A percentile compares a stretch with the other conserved stretches of the same genome.
Conservation (phyloP, 2,888 invertebrate species). For the Blera fallax region DNA sequence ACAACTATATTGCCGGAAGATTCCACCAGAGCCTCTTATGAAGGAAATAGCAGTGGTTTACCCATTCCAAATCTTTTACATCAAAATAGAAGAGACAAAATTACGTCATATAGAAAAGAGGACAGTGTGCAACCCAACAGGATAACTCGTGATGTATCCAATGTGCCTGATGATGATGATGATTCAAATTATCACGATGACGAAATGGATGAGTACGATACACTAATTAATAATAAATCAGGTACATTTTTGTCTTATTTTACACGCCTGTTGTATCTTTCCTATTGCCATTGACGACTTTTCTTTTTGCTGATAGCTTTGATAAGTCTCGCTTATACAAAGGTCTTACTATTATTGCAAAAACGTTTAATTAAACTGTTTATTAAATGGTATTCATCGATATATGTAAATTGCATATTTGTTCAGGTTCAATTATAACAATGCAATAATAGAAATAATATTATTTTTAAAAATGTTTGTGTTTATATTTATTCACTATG, state of each 20-base stretch:
- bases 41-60: slow-evolving; percentile 33
- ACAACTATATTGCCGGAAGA: slow-evolving; percentile 75
- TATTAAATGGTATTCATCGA: too few relatives aligned
- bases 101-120: slow-evolving; percentile 40
- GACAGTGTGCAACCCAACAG: slow-evolving; percentile 25
- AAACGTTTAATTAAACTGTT: too few relatives aligned
- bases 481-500: neutral
- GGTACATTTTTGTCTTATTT: slow-evolving; percentile 75
- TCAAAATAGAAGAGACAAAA: slow-evolving; percentile 33
- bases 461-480: too few relatives aligned
- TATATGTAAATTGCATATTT: too few relatives aligned
- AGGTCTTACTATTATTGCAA: too few relatives aligned
- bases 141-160: slow-evolving; percentile 78
- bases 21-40: slow-evolving; percentile 28
- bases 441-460: neutral
- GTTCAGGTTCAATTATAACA: too few relatives aligned
- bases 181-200: slow-evolving; percentile 81
- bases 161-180: slow-evolving; percentile 80
- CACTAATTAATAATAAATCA: slow-evolving; percentile 80
- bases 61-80: slow-evolving; percentile 14
- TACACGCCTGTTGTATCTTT: neutral
- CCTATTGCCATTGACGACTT: neutral
- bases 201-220: slow-evolving; percentile 80
- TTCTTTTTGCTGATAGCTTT: neutral
- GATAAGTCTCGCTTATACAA: too few relatives aligned